Conservation (phyloP, 2,113 vertebrate species). For the Trinectes maculatus region DNA sequence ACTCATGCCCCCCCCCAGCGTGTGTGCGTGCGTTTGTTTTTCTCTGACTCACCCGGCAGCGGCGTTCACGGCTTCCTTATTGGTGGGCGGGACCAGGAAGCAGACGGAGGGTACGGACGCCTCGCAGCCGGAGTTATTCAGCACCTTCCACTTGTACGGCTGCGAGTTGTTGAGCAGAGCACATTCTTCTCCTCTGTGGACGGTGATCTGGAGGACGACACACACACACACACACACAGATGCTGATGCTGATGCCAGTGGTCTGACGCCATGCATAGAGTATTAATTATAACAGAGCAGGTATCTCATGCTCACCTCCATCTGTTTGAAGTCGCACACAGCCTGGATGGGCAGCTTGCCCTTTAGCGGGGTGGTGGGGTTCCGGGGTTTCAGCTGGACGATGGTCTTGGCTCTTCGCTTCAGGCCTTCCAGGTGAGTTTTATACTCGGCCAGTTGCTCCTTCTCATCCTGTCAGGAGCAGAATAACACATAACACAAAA, state of each 20-base stretch:
- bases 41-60: slow-evolving; percentile 80
- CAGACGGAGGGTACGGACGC: slow-evolving; percentile 89
- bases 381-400: slow-evolving; percentile 90
- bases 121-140: slow-evolving; percentile 81
- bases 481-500: background rate
- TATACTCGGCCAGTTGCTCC: slow-evolving; percentile 88
- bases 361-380: slow-evolving; percentile 76
- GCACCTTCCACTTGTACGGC: slow-evolving; percentile 88
- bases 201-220: slow-evolving; percentile 83
- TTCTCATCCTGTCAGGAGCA: slow-evolving; percentile 85
- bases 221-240: background rate
- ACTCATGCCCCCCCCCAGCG: fast-evolving
- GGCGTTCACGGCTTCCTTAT: slow-evolving; percentile 89
- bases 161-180: slow-evolving; percentile 86
- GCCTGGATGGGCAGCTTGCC: slow-evolving; percentile 85
- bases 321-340: slow-evolving; percentile 94
- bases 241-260: background rate
- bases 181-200: slow-evolving; percentile 89
- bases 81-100: slow-evolving; percentile 90
- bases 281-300: no score
- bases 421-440: slow-evolving; percentile 85
- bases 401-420: slow-evolving; percentile 87
- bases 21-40: background rate
- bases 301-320: slow-evolving; percentile 85
- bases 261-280: no score